A percentile compares a stretch with the other conserved stretches of the same genome.
phyloP scores from a whole-genome alignment of 1,140 invertebrate species.

The Brachystomella parvula region DNA sequence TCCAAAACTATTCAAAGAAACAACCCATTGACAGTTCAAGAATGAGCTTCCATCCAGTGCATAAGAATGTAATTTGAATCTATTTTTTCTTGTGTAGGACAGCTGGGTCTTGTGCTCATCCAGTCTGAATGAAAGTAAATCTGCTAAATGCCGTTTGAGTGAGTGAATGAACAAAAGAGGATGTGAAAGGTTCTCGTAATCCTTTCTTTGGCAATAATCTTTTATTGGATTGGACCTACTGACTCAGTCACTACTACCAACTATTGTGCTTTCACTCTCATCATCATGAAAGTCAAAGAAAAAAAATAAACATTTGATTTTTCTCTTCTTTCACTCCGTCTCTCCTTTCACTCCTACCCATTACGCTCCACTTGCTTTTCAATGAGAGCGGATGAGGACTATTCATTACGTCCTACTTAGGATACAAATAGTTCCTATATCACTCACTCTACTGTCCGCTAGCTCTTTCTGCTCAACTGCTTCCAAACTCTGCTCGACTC shows the following conservation, averaged over 20 bases:
- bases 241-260: background rate
- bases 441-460: background rate
- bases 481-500: background rate
- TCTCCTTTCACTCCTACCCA: background rate
- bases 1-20: no score
- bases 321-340: background rate
- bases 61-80: no score
- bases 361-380: constrained; percentile 7
- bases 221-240: constrained; percentile 3
- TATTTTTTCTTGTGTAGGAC: background rate
- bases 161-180: constrained; percentile 6
- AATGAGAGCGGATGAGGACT: constrained; percentile 9
- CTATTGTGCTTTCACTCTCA: background rate
- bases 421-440: background rate
- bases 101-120: background rate
- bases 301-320: constrained; percentile 8
- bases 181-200: constrained; percentile 17
- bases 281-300: background rate
- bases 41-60: no score
- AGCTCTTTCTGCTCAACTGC: constrained; percentile 3
- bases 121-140: constrained; percentile 7
- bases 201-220: constrained; percentile 8
- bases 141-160: background rate
- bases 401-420: background rate
- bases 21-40: no score